Percentiles rank a stretch among this genome's conserved stretches.
These are phyloP conservation scores for Rhyzopertha dominica DNA, from an alignment of 1,140 invertebrate species.

Conservation along the genomic window DNA sequence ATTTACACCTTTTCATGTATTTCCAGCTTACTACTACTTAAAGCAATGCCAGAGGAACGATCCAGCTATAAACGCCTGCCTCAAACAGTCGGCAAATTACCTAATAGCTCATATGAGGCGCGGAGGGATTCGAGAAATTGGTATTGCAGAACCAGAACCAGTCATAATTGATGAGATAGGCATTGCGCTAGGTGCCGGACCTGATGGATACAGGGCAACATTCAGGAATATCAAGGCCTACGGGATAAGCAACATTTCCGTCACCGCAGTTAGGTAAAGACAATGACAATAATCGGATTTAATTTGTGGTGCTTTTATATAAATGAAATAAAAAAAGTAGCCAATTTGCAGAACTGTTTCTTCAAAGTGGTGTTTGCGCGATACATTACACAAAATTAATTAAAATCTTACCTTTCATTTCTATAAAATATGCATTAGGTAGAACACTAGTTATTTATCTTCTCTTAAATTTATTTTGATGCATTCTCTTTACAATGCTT, in stretches of 20 bases:
- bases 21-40: conserved; percentile 54
- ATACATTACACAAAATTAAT: too few species aligned
- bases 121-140: conserved; percentile 62
- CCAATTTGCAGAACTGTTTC: too few species aligned
- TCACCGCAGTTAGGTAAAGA: conserved; percentile 66
- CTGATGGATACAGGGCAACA: conserved; percentile 70
- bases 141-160: conserved; percentile 62
- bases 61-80: conserved; percentile 64
- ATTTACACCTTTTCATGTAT: too few species aligned
- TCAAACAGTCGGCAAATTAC: conserved; percentile 65
- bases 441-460: too few species aligned
- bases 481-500: too few species aligned
- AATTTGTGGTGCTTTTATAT: too few species aligned
- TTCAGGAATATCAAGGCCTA: conserved; percentile 73
- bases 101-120: conserved; percentile 61
- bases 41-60: conserved; percentile 63
- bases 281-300: too few species aligned
- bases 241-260: conserved; percentile 69
- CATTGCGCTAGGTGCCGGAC: conserved; percentile 68
- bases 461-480: too few species aligned
- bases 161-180: conserved; percentile 73
- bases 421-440: too few species aligned
- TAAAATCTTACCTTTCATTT: too few species aligned
- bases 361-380: too few species aligned
- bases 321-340: too few species aligned